phyloP scores from a whole-genome alignment of 2,888 invertebrate species.

The Himalopsyche japonica region DNA sequence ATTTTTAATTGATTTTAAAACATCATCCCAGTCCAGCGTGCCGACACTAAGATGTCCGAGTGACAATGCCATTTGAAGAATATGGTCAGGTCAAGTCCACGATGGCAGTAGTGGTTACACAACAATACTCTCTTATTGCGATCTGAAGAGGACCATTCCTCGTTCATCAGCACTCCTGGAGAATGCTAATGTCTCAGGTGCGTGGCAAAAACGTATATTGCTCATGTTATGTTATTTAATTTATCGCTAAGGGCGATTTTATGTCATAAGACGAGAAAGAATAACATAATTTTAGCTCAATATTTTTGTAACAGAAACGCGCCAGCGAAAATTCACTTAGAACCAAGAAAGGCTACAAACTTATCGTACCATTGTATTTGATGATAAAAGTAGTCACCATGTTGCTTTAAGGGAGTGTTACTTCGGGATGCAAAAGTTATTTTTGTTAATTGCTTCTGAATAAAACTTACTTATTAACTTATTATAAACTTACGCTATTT shows the following conservation, averaged over 20 bases:
- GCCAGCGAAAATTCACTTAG: neutral
- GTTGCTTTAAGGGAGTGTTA: too few species aligned
- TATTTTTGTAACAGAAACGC: neutral
- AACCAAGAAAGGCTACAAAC: neutral
- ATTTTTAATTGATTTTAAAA: neutral
- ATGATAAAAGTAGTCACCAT: too few species aligned
- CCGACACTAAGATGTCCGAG: neutral
- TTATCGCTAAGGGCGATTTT: neutral
- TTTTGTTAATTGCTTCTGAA: too few species aligned
- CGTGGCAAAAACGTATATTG: too few species aligned
- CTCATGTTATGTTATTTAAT: neutral
- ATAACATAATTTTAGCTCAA: neutral
- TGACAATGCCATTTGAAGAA: slow-evolving; percentile 26
- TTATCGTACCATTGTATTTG: too few species aligned
- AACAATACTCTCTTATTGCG: neutral
- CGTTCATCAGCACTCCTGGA: neutral
- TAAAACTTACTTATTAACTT: too few species aligned
- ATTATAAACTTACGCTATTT: too few species aligned
- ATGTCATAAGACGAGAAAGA: neutral
- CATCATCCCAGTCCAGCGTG: neutral
- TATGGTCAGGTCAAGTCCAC: slow-evolving; percentile 28
- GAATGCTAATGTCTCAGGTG: neutral
- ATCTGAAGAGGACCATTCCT: neutral
- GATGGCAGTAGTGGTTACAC: slow-evolving; percentile 22
- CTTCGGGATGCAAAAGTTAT: too few species aligned